Base-by-base conservation (phyloP, 2,888 invertebrate genomes). In the Thereva unica region DNA sequence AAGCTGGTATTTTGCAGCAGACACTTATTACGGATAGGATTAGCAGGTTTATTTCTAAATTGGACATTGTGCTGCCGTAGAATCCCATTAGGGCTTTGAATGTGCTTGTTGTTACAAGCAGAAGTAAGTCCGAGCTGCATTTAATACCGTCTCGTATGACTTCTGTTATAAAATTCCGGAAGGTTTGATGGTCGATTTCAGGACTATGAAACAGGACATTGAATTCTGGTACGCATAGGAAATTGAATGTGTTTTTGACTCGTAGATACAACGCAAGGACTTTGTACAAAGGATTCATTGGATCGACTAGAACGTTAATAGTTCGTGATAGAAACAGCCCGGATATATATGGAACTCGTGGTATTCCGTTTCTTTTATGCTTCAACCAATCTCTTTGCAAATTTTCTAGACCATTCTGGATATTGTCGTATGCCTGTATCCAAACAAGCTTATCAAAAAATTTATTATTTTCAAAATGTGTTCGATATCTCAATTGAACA, bases 171-270 rank as follows among this genome's bases (percentile, higher is more conserved):
- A 95, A 97, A 37, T 83, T 81, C 52, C 92, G 84, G 73, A 92
- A 89, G 0, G 85, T 84, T 23, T 85, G 83, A 64, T 86, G 84
- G 72, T 89, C 86, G 0, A 91, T 83, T 66, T 91, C 90, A 7
- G 89, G 85, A 69, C 91, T 93, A 76, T 92, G 90, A 75, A 95
- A 89, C 44, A 95, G 85, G 61, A 90, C 89, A 68, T 93, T 87
- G 75, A 95, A 89, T 77, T 96, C 95, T 0, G 96, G 96, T n/a
- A 96, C 89, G 3, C 87, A 85, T 9, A 86, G 84, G 10, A 95
- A 82, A 76, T 94, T 89, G 10, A 95, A 84, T 6, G 85, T 84
- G 8, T 90, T 87, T 78, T 93, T 94, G 2, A 91, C 87, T 74
- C 90, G 85, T 44, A 94, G 80, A 78, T 90, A 93, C 74, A 87